Evolutionary conservation across 2,113 vertebrate species (phyloP).

Genomic region (Microcebus murinus): DNA sequence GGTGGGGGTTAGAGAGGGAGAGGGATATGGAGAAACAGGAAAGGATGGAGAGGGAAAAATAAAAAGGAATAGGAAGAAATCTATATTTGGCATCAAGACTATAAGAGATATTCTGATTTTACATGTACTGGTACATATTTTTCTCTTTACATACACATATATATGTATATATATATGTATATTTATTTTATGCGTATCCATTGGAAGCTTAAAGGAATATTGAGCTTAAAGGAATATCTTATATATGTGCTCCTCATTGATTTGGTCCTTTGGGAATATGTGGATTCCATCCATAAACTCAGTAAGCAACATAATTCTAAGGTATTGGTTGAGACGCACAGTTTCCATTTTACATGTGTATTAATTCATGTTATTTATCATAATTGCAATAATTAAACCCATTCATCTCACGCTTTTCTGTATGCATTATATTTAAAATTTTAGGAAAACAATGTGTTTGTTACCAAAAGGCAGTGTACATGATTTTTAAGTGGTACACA

Average conservation of each 20-base stretch:
- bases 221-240: neutral
- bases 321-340: neutral
- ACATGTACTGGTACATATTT: neutral
- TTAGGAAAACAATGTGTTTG: neutral
- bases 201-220: no score
- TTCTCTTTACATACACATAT: no score
- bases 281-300: no score
- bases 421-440: no score
- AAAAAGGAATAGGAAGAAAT: accelerated
- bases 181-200: neutral
- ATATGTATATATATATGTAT: neutral
- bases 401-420: neutral
- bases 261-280: neutral
- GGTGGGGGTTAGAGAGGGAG: accelerated
- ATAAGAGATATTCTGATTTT: neutral
- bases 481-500: no score
- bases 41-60: neutral
- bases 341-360: no score
- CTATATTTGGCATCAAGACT: neutral
- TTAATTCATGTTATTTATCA: neutral
- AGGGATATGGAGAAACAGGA: neutral
- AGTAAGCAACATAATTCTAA: no score
- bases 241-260: no score
- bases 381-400: no score
- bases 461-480: neutral